These are phyloP conservation scores for Linnaemya tessellans DNA, from an alignment of 2,888 invertebrate genomes.

Conservation along the genomic window DNA sequence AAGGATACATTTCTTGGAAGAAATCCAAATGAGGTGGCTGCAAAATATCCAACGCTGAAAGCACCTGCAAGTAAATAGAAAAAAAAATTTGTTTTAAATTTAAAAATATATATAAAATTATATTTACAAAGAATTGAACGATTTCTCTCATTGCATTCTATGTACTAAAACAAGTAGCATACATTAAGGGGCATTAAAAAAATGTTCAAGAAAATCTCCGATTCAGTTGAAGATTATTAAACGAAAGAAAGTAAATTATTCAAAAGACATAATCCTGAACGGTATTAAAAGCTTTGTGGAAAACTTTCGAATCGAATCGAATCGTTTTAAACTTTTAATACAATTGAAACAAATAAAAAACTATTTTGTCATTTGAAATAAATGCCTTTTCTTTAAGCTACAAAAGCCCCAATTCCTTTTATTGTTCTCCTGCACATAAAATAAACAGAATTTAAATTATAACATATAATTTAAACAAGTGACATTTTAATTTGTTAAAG, in stretches of 20 bases:
- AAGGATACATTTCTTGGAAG: constrained; percentile 98
- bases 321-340: not conserved
- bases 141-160: not conserved
- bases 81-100: constrained; percentile 7
- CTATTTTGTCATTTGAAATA: not conserved
- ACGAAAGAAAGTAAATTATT: not conserved
- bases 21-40: constrained; percentile 99
- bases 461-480: constrained; percentile 36
- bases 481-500: constrained; percentile 29
- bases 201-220: not conserved
- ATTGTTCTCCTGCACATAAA: not conserved
- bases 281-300: not conserved
- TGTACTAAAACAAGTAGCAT: constrained; percentile 13
- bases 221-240: not conserved
- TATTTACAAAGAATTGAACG: not conserved
- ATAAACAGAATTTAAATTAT: not conserved
- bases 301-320: not conserved
- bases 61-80: constrained; percentile 88
- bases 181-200: not conserved
- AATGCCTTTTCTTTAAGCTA: not conserved
- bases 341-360: not conserved
- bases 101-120: not conserved
- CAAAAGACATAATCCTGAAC: not conserved
- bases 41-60: constrained; percentile 98
- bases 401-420: not conserved